Conservation (phyloP, 1,140 invertebrate species). For the Anoplophora glabripennis region DNA sequence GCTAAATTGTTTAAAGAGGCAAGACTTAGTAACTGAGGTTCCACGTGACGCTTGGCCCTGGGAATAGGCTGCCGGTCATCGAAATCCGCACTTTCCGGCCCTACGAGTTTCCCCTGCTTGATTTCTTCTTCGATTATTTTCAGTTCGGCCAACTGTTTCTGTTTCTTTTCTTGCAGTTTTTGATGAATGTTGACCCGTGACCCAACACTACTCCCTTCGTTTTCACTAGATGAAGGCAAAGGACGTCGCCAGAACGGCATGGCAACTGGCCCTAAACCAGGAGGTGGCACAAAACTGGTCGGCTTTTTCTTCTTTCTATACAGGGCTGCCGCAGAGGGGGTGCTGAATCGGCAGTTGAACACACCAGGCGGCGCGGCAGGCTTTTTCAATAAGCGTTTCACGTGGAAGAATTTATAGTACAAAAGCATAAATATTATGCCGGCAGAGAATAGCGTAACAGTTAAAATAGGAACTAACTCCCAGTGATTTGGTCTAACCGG, state of each 20-base stretch:
- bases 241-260: conserved; percentile 80
- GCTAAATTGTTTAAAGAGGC: conserved; percentile 46
- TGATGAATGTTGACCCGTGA: conserved; percentile 81
- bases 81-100: conserved; percentile 47
- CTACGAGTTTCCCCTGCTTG: conserved; percentile 58
- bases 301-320: conserved; percentile 86
- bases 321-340: conserved; percentile 54
- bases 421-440: conserved; percentile 82
- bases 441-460: conserved; percentile 61
- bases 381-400: conserved; percentile 53
- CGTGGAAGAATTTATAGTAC: conserved; percentile 78
- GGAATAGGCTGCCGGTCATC: conserved; percentile 59
- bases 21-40: conserved; percentile 47
- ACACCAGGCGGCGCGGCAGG: conserved; percentile 75
- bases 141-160: conserved; percentile 80
- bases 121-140: conserved; percentile 81
- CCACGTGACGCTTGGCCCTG: conserved; percentile 56
- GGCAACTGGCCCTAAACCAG: conserved; percentile 54
- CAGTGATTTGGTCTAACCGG: conserved; percentile 39
- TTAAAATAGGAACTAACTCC: conserved; percentile 55
- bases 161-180: conserved; percentile 84
- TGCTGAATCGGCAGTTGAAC: conserved; percentile 83
- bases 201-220: conserved; percentile 66
- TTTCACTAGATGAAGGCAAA: conserved; percentile 65
- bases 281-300: conserved; percentile 79